phyloP scores from a whole-genome alignment of 2,113 vertebrate species.

The Nestor notabilis region DNA sequence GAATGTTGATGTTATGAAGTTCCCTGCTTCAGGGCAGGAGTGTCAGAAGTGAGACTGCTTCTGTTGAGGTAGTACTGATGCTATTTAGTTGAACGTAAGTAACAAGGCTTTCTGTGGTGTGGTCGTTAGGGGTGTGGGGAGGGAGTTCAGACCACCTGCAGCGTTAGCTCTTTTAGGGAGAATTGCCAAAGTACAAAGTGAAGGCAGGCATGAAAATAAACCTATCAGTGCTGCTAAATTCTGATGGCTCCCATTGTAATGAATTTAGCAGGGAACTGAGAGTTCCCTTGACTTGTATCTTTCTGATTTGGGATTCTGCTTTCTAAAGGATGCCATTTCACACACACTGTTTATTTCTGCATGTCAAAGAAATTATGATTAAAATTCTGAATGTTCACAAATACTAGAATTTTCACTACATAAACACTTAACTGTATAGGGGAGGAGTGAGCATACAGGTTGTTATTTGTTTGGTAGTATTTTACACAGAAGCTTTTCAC shows the following conservation, averaged over 20 bases:
- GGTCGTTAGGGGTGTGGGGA: background rate
- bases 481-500: background rate
- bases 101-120: background rate
- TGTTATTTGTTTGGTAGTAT: background rate
- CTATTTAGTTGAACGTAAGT: background rate
- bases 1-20: background rate
- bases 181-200: slow-evolving; percentile 33
- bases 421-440: background rate
- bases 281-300: slow-evolving; percentile 14
- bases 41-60: background rate
- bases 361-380: slow-evolving; percentile 61
- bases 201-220: slow-evolving; percentile 63
- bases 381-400: slow-evolving; percentile 52
- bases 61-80: background rate
- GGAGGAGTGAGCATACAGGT: background rate
- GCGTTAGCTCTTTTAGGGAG: slow-evolving; percentile 23
- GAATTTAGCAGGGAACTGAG: slow-evolving; percentile 64
- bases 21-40: background rate
- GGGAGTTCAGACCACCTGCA: slow-evolving; percentile 17
- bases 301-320: slow-evolving; percentile 40
- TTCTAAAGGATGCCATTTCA: slow-evolving; percentile 45
- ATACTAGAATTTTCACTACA: background rate
- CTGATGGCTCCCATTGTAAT: slow-evolving; percentile 63
- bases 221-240: slow-evolving; percentile 57
- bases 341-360: slow-evolving; percentile 53